Conservation (phyloP, 2,888 invertebrate genomes). For the Mechanitis messenoides region DNA sequence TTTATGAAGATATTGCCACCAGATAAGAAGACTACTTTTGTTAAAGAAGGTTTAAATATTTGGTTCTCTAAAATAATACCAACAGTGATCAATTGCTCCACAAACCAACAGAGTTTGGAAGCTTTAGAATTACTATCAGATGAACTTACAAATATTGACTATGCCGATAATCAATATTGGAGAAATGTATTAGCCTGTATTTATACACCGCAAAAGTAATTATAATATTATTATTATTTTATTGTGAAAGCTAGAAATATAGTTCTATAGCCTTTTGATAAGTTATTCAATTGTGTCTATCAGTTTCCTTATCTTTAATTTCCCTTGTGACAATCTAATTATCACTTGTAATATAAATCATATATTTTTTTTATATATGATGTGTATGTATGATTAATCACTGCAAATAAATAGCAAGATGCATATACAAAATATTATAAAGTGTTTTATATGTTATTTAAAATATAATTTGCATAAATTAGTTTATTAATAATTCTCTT, state of each 20-base stretch:
- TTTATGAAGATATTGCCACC: slow-evolving; percentile 48
- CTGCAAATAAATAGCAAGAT: too few species aligned
- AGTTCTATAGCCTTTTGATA: too few species aligned
- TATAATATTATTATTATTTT: slow-evolving; percentile 22
- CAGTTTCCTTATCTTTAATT: background rate
- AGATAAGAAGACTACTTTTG: slow-evolving; percentile 49
- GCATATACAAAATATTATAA: too few species aligned
- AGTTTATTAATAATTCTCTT: too few species aligned
- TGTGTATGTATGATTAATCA: too few species aligned
- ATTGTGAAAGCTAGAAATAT: too few species aligned
- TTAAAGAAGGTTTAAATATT: slow-evolving; percentile 54
- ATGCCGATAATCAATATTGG: slow-evolving; percentile 60
- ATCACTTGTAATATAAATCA: slow-evolving; percentile 4
- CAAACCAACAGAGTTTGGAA: slow-evolving; percentile 33
- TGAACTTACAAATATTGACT: slow-evolving; percentile 42
- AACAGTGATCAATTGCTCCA: slow-evolving; percentile 14
- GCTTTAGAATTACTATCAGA: slow-evolving; percentile 62
- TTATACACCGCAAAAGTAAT: slow-evolving; percentile 53
- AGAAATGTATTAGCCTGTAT: slow-evolving; percentile 51
- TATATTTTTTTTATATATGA: too few species aligned
- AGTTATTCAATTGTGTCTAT: too few species aligned
- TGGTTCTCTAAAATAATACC: slow-evolving; percentile 73
- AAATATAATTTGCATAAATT: too few species aligned
- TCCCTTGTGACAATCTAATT: background rate
- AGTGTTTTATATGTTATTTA: too few species aligned